phyloP scores from a whole-genome alignment of 2,888 invertebrate species.

The Cacoxenus indagator region DNA sequence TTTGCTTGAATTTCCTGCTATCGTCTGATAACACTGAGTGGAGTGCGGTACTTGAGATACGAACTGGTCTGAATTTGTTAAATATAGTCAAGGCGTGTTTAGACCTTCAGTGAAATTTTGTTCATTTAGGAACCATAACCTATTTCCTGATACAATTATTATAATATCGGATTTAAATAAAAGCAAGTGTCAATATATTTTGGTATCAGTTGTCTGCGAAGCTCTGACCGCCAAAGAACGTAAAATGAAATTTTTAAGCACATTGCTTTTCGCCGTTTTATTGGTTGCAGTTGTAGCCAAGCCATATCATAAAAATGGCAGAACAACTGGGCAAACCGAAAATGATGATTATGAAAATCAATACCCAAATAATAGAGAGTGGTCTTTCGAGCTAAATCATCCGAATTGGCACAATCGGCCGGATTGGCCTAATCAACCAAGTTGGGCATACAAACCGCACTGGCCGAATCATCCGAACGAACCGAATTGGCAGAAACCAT shows the following conservation, averaged over 20 bases:
- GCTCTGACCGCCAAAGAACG: background rate
- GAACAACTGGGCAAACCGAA: background rate
- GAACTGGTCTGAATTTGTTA: background rate
- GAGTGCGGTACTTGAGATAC: background rate
- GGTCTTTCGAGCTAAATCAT: background rate
- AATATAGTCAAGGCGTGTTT: background rate
- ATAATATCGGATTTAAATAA: background rate
- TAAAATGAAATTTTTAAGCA: background rate
- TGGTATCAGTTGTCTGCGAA: slow-evolving; percentile 3
- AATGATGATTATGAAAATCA: background rate
- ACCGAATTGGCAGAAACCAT: background rate
- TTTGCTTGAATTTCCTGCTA: background rate
- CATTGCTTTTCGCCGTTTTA: background rate
- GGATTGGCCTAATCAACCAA: background rate
- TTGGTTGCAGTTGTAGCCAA: background rate
- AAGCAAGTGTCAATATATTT: background rate
- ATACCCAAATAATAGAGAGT: background rate
- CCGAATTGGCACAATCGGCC: background rate
- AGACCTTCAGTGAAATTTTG: background rate
- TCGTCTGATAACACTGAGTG: background rate
- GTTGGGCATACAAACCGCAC: background rate
- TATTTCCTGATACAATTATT: background rate
- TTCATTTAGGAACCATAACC: background rate
- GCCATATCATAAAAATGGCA: background rate
- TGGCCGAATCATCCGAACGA: background rate